Evolutionary conservation across 1,140 invertebrate genomes (phyloP), one percentile per base, ranked within the genome.

Genomic region (Formica selysi): DNA sequence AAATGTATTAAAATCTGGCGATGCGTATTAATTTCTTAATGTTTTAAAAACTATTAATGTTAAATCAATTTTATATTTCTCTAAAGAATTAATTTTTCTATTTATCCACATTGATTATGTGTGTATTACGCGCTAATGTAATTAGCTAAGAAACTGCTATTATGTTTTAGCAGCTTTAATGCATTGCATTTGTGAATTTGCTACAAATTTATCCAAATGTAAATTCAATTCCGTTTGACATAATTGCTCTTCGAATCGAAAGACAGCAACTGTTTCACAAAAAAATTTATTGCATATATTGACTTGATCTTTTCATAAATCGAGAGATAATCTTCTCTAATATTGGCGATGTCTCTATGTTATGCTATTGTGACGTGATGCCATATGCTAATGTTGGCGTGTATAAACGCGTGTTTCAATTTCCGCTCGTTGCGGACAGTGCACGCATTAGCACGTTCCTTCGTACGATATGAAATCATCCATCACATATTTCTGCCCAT

Each of bases 311-410:
- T 19, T 29, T 80, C 76, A 29, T 7, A 38, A 22, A n/a, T 41
- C 29, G 54, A 73, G 38, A 61, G n/a, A 61, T 22, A 36, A 19
- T 36, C 36, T 83, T 26, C 38, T 62, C 38, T 26, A 62, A 74
- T 62, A 32, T 22, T 48, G 8, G 11, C 32, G 44, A 70, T 22
- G 13, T 83, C 32, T 22, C 54, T 29, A 26, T 80, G 51, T 81
- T 71, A 73, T 74, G 79, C 79, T 29, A 83, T 83, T 74, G 79
- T 83, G 79, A 83, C 68, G 68, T 62, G 38, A 16, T 61, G 41
- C 67, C 67, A 81, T 73, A 61, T 81, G 79, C 38, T 44, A 67
- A 67, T 51, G 44, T 44, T 32, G n/a, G 29, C 32, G 76, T 41
- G 38, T 22, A 19, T 44, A 64, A 44, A 76, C 4, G 74, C 32